Evolutionary conservation across 92 coral and sea anemone genomes (phyloP), one percentile per base, ranked within the genome.

Genomic region (Ricordea florida): DNA sequence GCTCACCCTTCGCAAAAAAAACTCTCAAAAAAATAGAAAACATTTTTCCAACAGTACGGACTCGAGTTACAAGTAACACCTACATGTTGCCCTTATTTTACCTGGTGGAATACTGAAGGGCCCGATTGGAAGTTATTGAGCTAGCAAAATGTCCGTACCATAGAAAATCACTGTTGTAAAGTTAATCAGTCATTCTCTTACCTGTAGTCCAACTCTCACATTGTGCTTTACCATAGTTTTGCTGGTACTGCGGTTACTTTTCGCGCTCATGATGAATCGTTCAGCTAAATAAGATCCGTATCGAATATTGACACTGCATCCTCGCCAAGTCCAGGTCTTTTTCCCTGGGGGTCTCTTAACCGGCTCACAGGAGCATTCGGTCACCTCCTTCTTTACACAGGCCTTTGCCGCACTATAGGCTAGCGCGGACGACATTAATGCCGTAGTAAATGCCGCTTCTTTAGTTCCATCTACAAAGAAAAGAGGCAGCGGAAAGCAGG

Each of bases 371-470:
- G 64, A 51, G 36, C 84, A 84, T 10, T 79, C 75, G 2, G 66
- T 42, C 16, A 76, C 68, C 21, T 60, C 50, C 28, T 66, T 72
- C 18, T 51, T 28, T 55, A 66, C 72, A 17, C 89, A 84, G 53
- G 81, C 89, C 55, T 64, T 47, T 2, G 89, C 53, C 13, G 68
- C 59, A 20, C 63, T 42, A 16, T 43, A 60, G 2, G 89, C 89
- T 15, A 84, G 69, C 14, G 79, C 67, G 18, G 74, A 66, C 6
- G 84, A 79, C 23, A 76, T 38, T 22, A 76, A 35, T 30, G 89
- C 89, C 15, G 61, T 59, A 11, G 81, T 57, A 62, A 84, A 84
- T 3, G 84, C 89, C 2, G 69, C 85, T 44, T 84, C 89, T 77
- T 27, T 76, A 0, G 71, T 59, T 31, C 71, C 59, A 32, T 32